Base-by-base conservation (phyloP, 2,797 vertebrate genomes). In the Acanthurus lineatus region DNA sequence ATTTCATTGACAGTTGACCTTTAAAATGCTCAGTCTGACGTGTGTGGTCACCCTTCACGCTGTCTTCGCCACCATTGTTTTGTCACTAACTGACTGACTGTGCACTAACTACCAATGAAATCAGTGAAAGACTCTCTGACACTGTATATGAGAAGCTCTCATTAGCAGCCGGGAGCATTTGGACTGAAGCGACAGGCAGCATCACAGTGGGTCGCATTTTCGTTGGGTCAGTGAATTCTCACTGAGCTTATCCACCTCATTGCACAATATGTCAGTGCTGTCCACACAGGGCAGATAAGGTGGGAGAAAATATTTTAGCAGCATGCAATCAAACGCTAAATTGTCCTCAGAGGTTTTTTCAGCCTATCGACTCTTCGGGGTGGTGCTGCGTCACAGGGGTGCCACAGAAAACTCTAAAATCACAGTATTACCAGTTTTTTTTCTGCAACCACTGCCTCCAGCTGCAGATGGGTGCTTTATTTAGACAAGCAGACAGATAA, bases 161-260 rank as follows among this genome's bases (percentile, higher is more conserved):
- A 59, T 79, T 59, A 69, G 59, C 25, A 20, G 16, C 68, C 15
- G 7, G 28, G 69, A 67, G 53, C 53, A 32, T 14, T 64, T 10
- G 54, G 45, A 49, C 54, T 22, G 52, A 38, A 72, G 63, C 4
- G 38, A 82, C 59, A 57, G 47, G 56, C 42, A 8, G 57, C 25
- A 2, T 79, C 75, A 53, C 80, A 35, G 53, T 70, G 49, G 67
- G 53, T 68, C 76, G 77, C 19, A 77, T 64, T 84, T 68, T 48
- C 47, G 79, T 51, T 68, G 70, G 76, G 35, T 74, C 79, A 75
- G 0, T 78, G 88, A 85, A 54, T 85, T 71, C 59, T 79, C 75
- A 28, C 61, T 53, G 58, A 59, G 66, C 53, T 72, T 14, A 44
- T 68, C 20, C 3, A 22, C 66, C 78, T 82, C 76, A 63, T 69